phyloP scores from a whole-genome alignment of 2,797 vertebrate genomes.

The Bradypodion ventrale region DNA sequence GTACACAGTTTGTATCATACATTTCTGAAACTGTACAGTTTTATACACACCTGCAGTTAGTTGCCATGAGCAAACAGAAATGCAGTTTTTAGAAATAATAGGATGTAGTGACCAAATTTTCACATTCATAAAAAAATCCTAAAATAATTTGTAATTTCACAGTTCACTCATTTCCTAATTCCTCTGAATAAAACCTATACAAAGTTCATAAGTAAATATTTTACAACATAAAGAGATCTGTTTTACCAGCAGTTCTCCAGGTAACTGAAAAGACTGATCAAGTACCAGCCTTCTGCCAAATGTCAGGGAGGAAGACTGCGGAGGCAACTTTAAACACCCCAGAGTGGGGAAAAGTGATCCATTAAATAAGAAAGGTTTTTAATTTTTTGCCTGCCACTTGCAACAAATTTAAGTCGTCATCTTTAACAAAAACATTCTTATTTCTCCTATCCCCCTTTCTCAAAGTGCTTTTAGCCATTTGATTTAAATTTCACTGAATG shows the following conservation, averaged over 20 bases:
- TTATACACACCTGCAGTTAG: slow-evolving; percentile 73
- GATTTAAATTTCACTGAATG: background rate
- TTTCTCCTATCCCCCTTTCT: background rate
- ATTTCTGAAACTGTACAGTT: slow-evolving; percentile 78
- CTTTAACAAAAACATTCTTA: background rate
- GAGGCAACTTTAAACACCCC: background rate
- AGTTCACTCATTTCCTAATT: slow-evolving; percentile 61
- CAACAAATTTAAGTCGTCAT: background rate
- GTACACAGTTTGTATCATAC: slow-evolving; percentile 77
- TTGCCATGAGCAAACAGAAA: slow-evolving; percentile 67
- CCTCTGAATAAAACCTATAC: slow-evolving; percentile 27
- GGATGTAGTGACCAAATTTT: slow-evolving; percentile 51
- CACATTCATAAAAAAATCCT: slow-evolving; percentile 52
- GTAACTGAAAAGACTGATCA: no score
- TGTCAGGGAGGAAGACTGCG: background rate
- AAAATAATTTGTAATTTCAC: slow-evolving; percentile 54
- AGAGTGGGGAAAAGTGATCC: background rate
- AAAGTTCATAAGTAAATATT: slow-evolving; percentile 23
- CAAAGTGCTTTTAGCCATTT: background rate
- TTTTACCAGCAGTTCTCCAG: background rate
- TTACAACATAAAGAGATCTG: slow-evolving; percentile 65
- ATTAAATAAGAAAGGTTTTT: background rate
- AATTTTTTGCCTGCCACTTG: background rate
- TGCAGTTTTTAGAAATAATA: slow-evolving; percentile 60
- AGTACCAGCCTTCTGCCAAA: slow-evolving; percentile 36